phyloP scores from a whole-genome alignment of 1,140 invertebrate species.

The Drosophila guanche region DNA sequence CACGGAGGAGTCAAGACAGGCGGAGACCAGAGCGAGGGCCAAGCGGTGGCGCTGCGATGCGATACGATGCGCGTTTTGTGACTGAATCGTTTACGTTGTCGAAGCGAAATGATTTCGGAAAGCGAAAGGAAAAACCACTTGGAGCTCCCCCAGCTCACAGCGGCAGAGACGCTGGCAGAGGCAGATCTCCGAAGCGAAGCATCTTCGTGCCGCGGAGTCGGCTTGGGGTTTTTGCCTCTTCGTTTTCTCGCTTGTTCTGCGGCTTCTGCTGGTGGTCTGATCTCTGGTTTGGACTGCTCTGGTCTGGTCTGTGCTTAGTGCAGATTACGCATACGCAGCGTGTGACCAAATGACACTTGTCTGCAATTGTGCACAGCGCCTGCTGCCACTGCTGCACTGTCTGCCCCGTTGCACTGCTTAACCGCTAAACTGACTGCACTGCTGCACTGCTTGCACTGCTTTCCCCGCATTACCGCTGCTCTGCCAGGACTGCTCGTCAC shows the following conservation, averaged over 20 bases:
- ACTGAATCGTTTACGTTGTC: constrained; percentile 82
- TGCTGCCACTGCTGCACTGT: constrained; percentile 25
- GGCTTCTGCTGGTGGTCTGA: constrained; percentile 35
- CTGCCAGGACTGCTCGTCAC: constrained; percentile 36
- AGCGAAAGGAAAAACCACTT: constrained; percentile 83
- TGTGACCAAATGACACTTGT: constrained; percentile 59
- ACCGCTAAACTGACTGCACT: no score
- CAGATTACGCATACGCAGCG: constrained; percentile 74
- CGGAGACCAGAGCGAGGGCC: constrained; percentile 48
- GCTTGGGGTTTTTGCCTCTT: neutral
- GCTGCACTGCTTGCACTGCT: no score
- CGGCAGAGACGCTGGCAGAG: constrained; percentile 1
- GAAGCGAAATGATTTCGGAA: constrained; percentile 83
- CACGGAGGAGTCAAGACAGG: constrained; percentile 63
- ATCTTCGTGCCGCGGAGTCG: constrained; percentile 18
- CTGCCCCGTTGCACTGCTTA: neutral
- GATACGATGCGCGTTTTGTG: constrained; percentile 80
- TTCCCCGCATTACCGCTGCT: constrained; percentile 9
- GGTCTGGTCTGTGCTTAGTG: constrained; percentile 64
- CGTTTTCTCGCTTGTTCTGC: constrained; percentile 18
- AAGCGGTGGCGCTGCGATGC: constrained; percentile 52
- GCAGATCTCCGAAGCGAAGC: constrained; percentile 19
- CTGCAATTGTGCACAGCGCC: neutral
- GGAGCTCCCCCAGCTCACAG: constrained; percentile 63
- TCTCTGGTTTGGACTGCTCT: constrained; percentile 19